A percentile compares a stretch with the other conserved stretches of the same genome.
Conservation (phyloP, 2,797 vertebrate genomes). For the Cichlasoma orientale region DNA sequence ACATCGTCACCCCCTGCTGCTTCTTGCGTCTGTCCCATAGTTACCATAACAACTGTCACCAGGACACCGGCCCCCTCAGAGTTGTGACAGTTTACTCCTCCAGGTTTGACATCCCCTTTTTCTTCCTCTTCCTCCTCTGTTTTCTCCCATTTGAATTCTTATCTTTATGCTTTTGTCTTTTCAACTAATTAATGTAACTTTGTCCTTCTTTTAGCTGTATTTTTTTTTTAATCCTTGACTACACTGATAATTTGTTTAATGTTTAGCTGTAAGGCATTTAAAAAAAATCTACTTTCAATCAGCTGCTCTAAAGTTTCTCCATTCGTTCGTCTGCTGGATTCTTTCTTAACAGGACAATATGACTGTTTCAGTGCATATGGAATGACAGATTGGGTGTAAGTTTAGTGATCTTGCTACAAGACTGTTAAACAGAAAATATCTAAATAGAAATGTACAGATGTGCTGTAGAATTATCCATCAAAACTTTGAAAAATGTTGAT, state of each 20-base stretch:
- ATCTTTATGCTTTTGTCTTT: background rate
- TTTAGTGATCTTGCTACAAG: background rate
- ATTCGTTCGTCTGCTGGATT: background rate
- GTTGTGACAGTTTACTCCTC: constrained; percentile 31
- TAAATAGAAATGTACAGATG: background rate
- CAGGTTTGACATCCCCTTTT: constrained; percentile 13
- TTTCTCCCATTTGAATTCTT: background rate
- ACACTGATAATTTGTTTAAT: background rate
- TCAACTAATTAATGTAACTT: background rate
- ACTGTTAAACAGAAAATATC: background rate
- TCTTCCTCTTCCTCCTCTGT: background rate
- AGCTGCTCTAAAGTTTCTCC: background rate
- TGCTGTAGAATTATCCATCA: background rate
- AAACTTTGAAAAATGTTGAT: background rate
- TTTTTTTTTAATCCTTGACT: background rate
- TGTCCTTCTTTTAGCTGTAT: background rate
- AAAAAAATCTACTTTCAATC: background rate
- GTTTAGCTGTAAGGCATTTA: background rate
- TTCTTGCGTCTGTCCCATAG: constrained; percentile 43
- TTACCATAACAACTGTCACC: constrained; percentile 59
- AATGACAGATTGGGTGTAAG: background rate
- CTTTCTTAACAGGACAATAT: background rate
- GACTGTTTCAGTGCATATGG: background rate
- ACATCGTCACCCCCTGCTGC: constrained; percentile 42
- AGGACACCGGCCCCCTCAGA: constrained; percentile 45